Conservation (phyloP, 2,113 vertebrate species). For the Desmodus rotundus region DNA sequence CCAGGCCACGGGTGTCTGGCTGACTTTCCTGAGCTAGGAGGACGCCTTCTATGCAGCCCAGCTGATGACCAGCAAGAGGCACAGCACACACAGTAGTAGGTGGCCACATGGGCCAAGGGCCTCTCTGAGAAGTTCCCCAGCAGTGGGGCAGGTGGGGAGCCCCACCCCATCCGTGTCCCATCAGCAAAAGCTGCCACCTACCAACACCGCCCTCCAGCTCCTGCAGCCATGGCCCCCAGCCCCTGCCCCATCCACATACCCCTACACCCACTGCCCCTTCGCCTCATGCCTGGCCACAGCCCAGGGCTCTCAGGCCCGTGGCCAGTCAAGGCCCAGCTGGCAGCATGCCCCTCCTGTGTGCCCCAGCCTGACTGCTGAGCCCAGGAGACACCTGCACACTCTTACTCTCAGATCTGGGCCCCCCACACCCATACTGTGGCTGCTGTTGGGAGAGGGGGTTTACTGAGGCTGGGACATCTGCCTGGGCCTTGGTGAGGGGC, state of each 20-base stretch:
- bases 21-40: conserved; percentile 92
- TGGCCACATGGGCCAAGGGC: conserved; percentile 54
- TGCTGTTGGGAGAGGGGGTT: accelerated
- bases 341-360: no score
- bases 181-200: neutral
- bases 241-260: neutral
- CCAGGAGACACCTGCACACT: neutral
- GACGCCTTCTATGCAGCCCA: conserved; percentile 92
- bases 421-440: accelerated
- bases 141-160: neutral
- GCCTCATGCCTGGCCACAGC: no score
- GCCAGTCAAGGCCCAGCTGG: neutral
- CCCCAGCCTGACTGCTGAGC: neutral
- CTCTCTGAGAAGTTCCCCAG: neutral
- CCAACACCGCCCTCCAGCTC: accelerated
- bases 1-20: conserved; percentile 89
- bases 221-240: neutral
- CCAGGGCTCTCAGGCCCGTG: accelerated
- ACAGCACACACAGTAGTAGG: conserved; percentile 90
- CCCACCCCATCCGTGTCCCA: no score
- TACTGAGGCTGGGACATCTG: accelerated
- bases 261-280: neutral
- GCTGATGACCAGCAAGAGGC: conserved; percentile 82
- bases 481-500: neutral
- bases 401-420: neutral